These are phyloP conservation scores for Prionailurus bengalensis DNA, from an alignment of 2,113 vertebrate species.

Conservation along the genomic window DNA sequence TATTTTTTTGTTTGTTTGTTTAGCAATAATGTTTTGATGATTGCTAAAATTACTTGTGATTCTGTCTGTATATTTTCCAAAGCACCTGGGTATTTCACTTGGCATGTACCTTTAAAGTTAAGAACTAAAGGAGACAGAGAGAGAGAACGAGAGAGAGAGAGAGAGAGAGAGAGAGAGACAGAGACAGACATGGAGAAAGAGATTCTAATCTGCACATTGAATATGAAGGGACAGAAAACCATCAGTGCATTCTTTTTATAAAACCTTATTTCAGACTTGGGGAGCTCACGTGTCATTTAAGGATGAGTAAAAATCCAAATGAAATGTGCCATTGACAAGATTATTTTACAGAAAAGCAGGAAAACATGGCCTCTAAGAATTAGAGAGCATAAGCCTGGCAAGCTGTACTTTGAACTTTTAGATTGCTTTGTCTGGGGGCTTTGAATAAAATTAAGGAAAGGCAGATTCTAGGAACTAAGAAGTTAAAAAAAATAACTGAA, in stretches of 20 bases:
- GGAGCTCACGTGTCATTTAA: not conserved
- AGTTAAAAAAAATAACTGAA: not conserved
- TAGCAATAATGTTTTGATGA: not conserved
- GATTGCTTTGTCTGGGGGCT: not conserved
- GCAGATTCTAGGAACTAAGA: not conserved
- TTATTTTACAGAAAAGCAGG: not conserved
- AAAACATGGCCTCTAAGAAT: not conserved
- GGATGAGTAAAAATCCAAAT: not conserved
- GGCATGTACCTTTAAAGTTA: not conserved
- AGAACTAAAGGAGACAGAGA: not conserved
- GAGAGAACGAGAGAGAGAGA: not conserved
- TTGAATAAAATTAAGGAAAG: not conserved
- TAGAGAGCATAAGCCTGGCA: not conserved
- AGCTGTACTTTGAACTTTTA: not conserved
- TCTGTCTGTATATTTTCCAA: not conserved
- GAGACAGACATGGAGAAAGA: not conserved
- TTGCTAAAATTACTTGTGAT: conserved; percentile 8
- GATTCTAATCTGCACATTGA: not conserved
- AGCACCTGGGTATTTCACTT: not conserved
- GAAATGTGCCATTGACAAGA: not conserved
- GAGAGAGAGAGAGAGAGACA: not conserved
- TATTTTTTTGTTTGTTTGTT: not conserved
- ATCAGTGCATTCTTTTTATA: not conserved
- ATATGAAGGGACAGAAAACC: not conserved
- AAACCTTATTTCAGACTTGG: not conserved